Evolutionary conservation across 2,888 invertebrate genomes (phyloP).

Genomic region (Anagyrus pseudococci): DNA sequence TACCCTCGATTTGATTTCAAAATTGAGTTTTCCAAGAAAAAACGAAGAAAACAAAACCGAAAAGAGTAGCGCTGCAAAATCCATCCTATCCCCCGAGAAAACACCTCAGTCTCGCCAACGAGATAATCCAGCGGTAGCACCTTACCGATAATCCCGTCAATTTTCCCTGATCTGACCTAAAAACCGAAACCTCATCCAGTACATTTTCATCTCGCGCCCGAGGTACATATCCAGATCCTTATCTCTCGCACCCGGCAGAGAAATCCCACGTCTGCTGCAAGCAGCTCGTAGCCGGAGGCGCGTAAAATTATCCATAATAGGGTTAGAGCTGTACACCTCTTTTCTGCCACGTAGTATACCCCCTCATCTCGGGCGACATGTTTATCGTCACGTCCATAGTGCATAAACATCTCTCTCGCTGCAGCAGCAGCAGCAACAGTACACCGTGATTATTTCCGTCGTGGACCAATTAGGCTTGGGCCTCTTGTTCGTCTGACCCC

Average conservation of each 20-base stretch:
- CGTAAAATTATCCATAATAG: slow-evolving; percentile 31
- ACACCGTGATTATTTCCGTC: slow-evolving; percentile 30
- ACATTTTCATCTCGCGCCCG: not conserved
- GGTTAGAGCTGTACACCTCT: slow-evolving; percentile 14
- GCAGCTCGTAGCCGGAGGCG: slow-evolving; percentile 9
- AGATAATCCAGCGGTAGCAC: not conserved
- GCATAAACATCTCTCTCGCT: too few relatives aligned
- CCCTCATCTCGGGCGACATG: slow-evolving; percentile 11
- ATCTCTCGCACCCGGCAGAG: not conserved
- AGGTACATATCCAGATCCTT: not conserved
- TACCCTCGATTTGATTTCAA: too few relatives aligned
- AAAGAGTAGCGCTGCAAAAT: too few relatives aligned
- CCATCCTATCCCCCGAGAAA: too few relatives aligned
- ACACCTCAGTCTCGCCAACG: not conserved
- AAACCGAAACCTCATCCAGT: not conserved
- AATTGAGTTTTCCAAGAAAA: too few relatives aligned
- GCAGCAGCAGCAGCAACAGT: too few relatives aligned
- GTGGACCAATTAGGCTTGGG: slow-evolving; percentile 19
- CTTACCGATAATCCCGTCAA: not conserved
- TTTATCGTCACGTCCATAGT: slow-evolving; percentile 25
- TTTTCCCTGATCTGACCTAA: not conserved
- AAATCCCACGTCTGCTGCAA: not conserved
- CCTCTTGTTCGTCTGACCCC: slow-evolving; percentile 1
- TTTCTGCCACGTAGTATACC: too few relatives aligned
- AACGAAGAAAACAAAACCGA: too few relatives aligned